Conservation (phyloP, 2,113 vertebrate species). For the Pimephales promelas region DNA sequence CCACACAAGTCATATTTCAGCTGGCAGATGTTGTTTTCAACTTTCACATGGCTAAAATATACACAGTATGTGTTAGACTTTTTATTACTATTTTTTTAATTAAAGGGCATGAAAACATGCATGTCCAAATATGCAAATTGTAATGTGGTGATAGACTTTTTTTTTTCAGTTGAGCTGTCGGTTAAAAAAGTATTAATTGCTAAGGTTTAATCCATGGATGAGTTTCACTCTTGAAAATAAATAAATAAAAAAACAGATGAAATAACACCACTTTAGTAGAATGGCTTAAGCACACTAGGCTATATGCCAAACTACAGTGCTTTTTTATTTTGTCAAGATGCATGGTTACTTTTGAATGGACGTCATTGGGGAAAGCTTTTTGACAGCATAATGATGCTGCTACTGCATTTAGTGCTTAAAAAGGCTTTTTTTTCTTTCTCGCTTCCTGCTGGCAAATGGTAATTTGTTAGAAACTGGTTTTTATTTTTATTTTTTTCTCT, state of each 20-base stretch:
- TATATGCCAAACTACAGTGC: no score
- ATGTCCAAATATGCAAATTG: neutral
- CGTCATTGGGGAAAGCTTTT: neutral
- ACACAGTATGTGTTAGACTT: neutral
- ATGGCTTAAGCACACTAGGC: no score
- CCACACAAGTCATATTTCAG: neutral
- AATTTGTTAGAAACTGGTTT: neutral
- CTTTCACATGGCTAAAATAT: neutral
- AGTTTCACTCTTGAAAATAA: no score
- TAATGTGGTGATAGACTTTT: neutral
- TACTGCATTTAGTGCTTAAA: neutral
- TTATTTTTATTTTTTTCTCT: neutral
- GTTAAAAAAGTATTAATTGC: no score
- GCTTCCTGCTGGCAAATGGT: neutral
- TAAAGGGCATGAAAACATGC: neutral
- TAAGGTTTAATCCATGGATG: no score
- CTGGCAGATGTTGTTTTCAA: neutral
- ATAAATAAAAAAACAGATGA: no score
- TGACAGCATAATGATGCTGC: constrained; percentile 1
- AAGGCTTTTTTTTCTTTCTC: no score
- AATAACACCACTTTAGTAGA: no score
- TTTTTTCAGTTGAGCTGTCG: no score
- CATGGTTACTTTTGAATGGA: no score
- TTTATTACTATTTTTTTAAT: neutral
- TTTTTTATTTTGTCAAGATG: no score